Percentiles rank a stretch among this genome's conserved stretches.
These are phyloP conservation scores for Harpalus rubripes DNA, from an alignment of 2,888 invertebrate genomes.

Conservation along the genomic window DNA sequence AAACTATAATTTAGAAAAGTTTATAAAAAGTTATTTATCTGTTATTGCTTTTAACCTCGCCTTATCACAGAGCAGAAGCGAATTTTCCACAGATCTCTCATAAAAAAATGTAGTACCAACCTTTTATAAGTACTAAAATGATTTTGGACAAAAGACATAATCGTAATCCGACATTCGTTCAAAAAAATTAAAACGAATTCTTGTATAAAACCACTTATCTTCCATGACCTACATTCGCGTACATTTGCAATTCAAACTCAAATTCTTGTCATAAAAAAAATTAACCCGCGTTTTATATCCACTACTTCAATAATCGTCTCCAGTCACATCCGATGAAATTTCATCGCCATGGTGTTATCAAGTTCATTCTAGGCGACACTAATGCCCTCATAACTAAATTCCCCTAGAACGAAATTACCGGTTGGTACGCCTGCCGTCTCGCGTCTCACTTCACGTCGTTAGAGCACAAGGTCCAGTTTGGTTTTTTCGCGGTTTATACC, in stretches of 20 bases:
- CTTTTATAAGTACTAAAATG: too few species aligned
- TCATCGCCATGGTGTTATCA: constrained; percentile 35
- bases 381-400: constrained; percentile 32
- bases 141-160: background rate
- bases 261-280: constrained; percentile 32
- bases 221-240: background rate
- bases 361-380: constrained; percentile 29
- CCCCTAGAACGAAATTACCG: constrained; percentile 18
- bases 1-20: too few species aligned
- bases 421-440: background rate
- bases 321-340: constrained; percentile 24
- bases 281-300: constrained; percentile 25
- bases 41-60: too few species aligned
- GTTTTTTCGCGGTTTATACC: constrained; percentile 44
- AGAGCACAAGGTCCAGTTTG: constrained; percentile 47
- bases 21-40: too few species aligned
- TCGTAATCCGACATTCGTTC: background rate
- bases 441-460: background rate
- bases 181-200: constrained; percentile 7
- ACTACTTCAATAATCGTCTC: constrained; percentile 28
- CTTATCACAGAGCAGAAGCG: too few species aligned
- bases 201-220: background rate
- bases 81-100: too few species aligned
- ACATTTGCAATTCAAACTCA: constrained; percentile 18
- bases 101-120: too few species aligned